These are phyloP conservation scores for Prunella himalayana DNA, from an alignment of 2,113 vertebrate species.

Conservation along the genomic window DNA sequence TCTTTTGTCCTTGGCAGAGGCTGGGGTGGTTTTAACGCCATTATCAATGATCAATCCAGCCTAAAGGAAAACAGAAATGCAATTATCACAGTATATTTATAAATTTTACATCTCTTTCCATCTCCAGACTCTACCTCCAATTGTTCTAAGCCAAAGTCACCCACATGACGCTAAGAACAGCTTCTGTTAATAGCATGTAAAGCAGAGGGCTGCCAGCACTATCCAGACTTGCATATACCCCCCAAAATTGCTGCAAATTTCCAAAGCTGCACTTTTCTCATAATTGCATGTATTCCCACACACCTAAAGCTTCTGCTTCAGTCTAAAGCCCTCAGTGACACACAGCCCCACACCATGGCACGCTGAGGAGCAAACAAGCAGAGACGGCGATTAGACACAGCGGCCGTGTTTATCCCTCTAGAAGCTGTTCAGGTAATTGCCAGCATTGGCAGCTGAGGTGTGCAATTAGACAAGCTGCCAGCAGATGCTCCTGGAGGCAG, in stretches of 20 bases:
- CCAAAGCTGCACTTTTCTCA: background rate
- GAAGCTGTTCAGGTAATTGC: background rate
- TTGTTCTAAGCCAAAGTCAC: background rate
- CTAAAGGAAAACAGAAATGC: constrained; percentile 57
- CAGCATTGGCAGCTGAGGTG: background rate
- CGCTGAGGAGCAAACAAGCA: background rate
- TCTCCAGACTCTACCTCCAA: background rate
- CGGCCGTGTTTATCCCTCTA: background rate
- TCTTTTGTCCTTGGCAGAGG: constrained; percentile 92
- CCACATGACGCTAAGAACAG: background rate
- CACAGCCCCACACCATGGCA: fast-evolving
- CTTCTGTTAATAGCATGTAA: background rate
- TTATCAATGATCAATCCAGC: constrained; percentile 98
- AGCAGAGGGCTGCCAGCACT: background rate
- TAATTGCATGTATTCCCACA: too few relatives aligned
- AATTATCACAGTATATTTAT: background rate
- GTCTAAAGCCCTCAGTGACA: background rate
- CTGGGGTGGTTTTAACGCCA: constrained; percentile 91
- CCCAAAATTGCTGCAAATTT: background rate
- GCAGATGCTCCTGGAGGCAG: constrained; percentile 5
- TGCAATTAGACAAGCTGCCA: constrained; percentile 19
- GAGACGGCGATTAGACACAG: background rate
- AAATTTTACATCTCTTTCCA: background rate
- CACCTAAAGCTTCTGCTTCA: background rate
- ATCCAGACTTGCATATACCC: too few relatives aligned